Evolutionary conservation across 1,140 invertebrate genomes (phyloP).

Genomic region (Diorhabda sublineata): DNA sequence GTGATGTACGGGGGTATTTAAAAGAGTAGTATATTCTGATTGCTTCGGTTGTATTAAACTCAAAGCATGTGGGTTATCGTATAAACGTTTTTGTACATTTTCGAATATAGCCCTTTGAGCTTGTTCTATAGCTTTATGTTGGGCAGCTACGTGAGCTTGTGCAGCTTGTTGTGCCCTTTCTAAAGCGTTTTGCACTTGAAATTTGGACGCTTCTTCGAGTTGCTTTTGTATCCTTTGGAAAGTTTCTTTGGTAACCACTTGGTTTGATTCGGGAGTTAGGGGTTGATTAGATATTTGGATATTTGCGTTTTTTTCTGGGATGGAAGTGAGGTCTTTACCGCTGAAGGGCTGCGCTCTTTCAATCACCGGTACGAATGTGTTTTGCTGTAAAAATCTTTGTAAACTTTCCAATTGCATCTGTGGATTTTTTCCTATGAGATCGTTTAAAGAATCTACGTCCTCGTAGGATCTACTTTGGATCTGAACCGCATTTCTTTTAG

Average conservation of each 20-base stretch:
- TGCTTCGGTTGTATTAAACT: conserved; percentile 5
- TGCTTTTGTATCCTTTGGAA: conserved; percentile 27
- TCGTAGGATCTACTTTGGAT: conserved; percentile 1
- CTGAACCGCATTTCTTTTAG: neutral
- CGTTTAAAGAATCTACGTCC: conserved; percentile 28
- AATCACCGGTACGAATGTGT: conserved; percentile 10
- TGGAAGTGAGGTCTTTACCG: conserved; percentile 13
- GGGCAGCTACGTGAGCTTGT: conserved; percentile 30
- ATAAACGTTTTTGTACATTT: conserved; percentile 29
- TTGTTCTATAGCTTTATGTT: conserved; percentile 33
- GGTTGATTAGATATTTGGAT: conserved; percentile 19
- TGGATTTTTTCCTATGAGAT: conserved; percentile 34
- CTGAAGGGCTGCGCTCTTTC: conserved; percentile 15
- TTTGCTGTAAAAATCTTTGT: conserved; percentile 27
- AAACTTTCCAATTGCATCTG: conserved; percentile 34
- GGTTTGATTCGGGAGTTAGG: conserved; percentile 19
- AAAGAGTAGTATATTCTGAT: neutral
- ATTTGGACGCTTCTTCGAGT: conserved; percentile 33
- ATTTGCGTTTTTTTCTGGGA: conserved; percentile 20
- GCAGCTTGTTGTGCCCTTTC: conserved; percentile 35
- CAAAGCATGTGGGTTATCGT: conserved; percentile 20
- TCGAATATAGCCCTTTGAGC: conserved; percentile 30
- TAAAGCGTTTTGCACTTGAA: conserved; percentile 26
- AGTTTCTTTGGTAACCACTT: conserved; percentile 1
- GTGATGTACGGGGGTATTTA: neutral